A percentile compares a stretch with the other conserved stretches of the same genome.
Evolutionary conservation across 2,888 invertebrate genomes (phyloP).

Genomic region (Drosophila dives): DNA sequence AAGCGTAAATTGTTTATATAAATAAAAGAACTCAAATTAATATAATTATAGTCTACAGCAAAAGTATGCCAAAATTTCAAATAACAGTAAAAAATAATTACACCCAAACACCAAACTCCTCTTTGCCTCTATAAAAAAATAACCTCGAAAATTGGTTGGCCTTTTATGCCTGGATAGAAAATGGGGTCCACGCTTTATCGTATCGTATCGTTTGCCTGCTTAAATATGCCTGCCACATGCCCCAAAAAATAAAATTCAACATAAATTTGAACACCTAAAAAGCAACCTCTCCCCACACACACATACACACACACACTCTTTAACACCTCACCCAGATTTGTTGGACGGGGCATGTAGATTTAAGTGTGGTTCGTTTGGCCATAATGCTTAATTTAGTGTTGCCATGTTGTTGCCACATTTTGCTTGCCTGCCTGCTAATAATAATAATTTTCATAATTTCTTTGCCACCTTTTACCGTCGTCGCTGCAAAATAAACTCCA

Average conservation of each 20-base stretch:
- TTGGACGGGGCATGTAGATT: background rate
- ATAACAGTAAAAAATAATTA: background rate
- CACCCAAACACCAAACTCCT: background rate
- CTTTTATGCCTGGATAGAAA: slow-evolving; percentile 2
- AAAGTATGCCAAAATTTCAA: background rate
- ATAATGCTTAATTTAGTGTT: slow-evolving; percentile 79
- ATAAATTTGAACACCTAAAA: slow-evolving; percentile 62
- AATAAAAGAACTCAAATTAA: background rate
- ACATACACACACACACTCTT: slow-evolving; percentile 4
- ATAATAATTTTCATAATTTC: slow-evolving; percentile 81
- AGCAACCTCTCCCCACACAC: slow-evolving; percentile 9
- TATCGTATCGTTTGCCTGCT: slow-evolving; percentile 18
- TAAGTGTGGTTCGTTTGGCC: slow-evolving; percentile 27
- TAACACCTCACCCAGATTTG: slow-evolving; percentile 57
- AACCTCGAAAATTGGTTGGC: background rate
- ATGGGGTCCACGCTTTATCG: background rate
- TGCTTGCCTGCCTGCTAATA: slow-evolving; percentile 51
- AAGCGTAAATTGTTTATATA: background rate
- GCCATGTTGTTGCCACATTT: slow-evolving; percentile 72
- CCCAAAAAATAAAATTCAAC: slow-evolving; percentile 12
- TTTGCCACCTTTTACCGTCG: slow-evolving; percentile 50
- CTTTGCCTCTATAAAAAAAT: background rate
- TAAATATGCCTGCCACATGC: slow-evolving; percentile 42
- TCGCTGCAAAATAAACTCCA: slow-evolving; percentile 67
- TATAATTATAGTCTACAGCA: background rate